Percentiles rank a stretch among this genome's conserved stretches.
Evolutionary conservation across 1,140 invertebrate species (phyloP).

Genomic region (Drosophila truncata): DNA sequence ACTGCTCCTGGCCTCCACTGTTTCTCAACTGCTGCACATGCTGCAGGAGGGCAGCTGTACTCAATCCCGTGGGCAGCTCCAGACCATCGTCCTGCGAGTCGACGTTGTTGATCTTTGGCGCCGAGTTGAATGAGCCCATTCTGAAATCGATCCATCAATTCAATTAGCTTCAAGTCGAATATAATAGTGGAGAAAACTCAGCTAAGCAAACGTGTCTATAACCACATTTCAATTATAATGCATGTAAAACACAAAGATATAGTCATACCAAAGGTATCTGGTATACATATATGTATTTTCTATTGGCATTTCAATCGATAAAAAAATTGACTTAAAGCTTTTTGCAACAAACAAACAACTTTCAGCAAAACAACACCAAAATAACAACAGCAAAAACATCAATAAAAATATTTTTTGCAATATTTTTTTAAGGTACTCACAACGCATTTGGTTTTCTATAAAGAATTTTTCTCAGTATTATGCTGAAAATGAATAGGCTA

Average conservation of each 20-base stretch:
- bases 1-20: constrained; percentile 51
- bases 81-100: constrained; percentile 89
- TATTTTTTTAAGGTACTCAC: constrained; percentile 60
- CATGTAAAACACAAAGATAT: constrained; percentile 20
- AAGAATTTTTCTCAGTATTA: constrained; percentile 77
- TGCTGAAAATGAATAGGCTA: constrained; percentile 77
- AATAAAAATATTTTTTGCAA: constrained; percentile 12
- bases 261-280: constrained; percentile 18
- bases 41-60: constrained; percentile 86
- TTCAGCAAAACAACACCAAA: constrained; percentile 36
- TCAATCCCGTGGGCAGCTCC: constrained; percentile 86
- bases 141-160: constrained; percentile 82
- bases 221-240: constrained; percentile 35
- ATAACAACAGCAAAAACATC: constrained; percentile 39
- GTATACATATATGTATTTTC: constrained; percentile 5
- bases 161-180: neutral
- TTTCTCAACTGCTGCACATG: constrained; percentile 85
- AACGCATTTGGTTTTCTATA: constrained; percentile 73
- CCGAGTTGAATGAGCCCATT: constrained; percentile 91
- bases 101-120: constrained; percentile 89
- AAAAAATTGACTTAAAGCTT: constrained; percentile 25
- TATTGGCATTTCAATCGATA: constrained; percentile 30
- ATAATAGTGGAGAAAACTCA: neutral
- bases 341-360: constrained; percentile 32
- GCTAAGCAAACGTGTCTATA: constrained; percentile 30